Base-by-base conservation (phyloP, 1,140 invertebrate species). In the Drosophila equinoxialis region DNA sequence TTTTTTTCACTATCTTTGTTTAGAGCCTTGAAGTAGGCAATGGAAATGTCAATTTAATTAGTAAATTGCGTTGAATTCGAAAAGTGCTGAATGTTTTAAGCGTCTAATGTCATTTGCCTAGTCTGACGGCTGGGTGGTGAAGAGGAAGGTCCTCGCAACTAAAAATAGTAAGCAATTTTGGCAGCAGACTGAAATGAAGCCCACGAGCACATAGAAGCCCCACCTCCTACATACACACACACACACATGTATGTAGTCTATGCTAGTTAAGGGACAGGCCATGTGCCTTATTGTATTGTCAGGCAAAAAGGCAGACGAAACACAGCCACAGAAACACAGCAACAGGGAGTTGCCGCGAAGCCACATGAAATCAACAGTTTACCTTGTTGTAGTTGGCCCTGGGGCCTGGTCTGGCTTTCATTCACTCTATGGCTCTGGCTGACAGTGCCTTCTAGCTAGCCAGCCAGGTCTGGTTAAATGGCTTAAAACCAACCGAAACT, bases 341-440 rank as follows among this genome's bases (percentile, higher is more conserved):
- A 45, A 42, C 11, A 41, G 42, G 30, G 23, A 39, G 33, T 13
- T 11, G 23, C 26, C 71, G 63, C 65, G 63, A 69, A 48, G 76
- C 67, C 84, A 79, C 84, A 65, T 57, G 74, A 79, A 81, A 87
- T 89, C 84, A 87, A 89, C 84, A 84, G 84, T 84, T 87, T 87
- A 89, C 84, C 85, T 89, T 68, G 70, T 65, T 57, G 74, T 30
- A 6, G 35, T 57, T 85, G 61, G 63, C 33, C 54, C 48, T 58
- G 70, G 66, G 72, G 55, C 68, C 68, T 37, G 39, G 54, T 37
- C 62, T 63, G 75, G 45, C 45, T 48, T 11, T 51, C 45, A 35
- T 62, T 66, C 45, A n/a, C 8, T 51, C 8, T 23, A 23, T 51
- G 17, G 14, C 17, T 48, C 14, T 48, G 45, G 45, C 45, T 48